Conservation (phyloP, 2,888 invertebrate species). For the Heliconius ethilla region DNA sequence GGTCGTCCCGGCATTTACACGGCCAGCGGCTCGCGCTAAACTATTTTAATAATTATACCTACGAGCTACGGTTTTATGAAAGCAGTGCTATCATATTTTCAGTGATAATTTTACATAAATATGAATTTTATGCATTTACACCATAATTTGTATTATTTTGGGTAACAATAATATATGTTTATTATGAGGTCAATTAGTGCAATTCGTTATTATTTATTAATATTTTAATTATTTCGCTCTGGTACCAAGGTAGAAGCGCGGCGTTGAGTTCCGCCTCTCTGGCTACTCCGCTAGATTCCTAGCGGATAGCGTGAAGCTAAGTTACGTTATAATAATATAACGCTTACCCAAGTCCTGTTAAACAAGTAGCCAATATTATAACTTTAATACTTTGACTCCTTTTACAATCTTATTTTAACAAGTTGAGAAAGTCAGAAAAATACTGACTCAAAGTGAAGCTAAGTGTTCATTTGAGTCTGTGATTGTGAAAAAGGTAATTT, state of each 20-base stretch:
- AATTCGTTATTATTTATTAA: too few relatives aligned
- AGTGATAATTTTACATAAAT: background rate
- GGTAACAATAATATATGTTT: background rate
- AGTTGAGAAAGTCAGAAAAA: background rate
- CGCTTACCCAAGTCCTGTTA: background rate
- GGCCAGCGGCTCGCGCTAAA: slow-evolving; percentile 24
- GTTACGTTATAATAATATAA: background rate
- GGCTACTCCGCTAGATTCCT: too few relatives aligned
- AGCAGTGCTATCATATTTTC: slow-evolving; percentile 2
- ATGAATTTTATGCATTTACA: background rate
- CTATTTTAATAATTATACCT: slow-evolving; percentile 29
- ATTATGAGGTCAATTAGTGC: too few relatives aligned
- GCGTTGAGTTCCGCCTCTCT: too few relatives aligned
- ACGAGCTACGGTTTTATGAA: background rate
- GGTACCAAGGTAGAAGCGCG: too few relatives aligned
- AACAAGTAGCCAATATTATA: background rate
- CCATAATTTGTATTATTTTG: background rate
- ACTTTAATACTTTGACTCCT: background rate
- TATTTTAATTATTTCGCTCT: too few relatives aligned
- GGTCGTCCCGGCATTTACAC: slow-evolving; percentile 25
- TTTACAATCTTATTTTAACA: background rate
- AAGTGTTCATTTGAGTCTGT: slow-evolving; percentile 18
- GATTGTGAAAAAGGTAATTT: slow-evolving; percentile 33
- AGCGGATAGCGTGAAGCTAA: too few relatives aligned
- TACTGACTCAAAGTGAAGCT: background rate